phyloP scores from a whole-genome alignment of 2,888 invertebrate species.

The Megaustenia siamemsis region DNA sequence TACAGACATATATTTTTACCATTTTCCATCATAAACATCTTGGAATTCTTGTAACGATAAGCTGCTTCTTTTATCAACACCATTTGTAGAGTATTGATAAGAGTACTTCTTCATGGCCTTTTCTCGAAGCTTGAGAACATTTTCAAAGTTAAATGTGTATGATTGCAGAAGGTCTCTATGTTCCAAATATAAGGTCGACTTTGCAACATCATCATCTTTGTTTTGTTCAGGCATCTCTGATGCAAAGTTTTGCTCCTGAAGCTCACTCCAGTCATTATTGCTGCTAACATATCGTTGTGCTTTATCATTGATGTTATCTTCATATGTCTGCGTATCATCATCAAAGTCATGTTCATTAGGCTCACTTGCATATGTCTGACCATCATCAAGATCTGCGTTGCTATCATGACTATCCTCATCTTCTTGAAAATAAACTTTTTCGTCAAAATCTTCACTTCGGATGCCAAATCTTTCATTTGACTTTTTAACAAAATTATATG shows the following conservation, averaged over 20 bases:
- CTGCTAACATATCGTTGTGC: neutral
- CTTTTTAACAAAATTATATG: conserved; percentile 3
- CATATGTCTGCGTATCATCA: neutral
- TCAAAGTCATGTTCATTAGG: neutral
- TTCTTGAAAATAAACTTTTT: neutral
- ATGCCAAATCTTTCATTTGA: neutral
- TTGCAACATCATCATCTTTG: neutral
- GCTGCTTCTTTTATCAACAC: conserved; percentile 71
- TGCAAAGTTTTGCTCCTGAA: neutral
- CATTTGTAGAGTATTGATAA: conserved; percentile 56
- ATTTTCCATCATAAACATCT: conserved; percentile 79
- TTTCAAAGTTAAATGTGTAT: conserved; percentile 62
- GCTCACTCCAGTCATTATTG: neutral
- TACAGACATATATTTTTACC: conserved; percentile 63
- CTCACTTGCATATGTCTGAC: neutral
- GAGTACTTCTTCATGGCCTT: conserved; percentile 68
- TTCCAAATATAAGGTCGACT: neutral
- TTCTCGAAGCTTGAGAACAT: conserved; percentile 59
- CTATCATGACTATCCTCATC: neutral
- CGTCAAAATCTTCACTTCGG: neutral
- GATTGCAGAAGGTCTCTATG: conserved; percentile 47
- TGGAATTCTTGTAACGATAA: conserved; percentile 75
- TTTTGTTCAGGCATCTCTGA: neutral
- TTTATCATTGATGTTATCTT: neutral
- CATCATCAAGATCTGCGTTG: neutral